Evolutionary conservation across 2,797 vertebrate genomes (phyloP), one percentile per base, ranked within the genome.

Genomic region (Babyrousa celebensis): DNA sequence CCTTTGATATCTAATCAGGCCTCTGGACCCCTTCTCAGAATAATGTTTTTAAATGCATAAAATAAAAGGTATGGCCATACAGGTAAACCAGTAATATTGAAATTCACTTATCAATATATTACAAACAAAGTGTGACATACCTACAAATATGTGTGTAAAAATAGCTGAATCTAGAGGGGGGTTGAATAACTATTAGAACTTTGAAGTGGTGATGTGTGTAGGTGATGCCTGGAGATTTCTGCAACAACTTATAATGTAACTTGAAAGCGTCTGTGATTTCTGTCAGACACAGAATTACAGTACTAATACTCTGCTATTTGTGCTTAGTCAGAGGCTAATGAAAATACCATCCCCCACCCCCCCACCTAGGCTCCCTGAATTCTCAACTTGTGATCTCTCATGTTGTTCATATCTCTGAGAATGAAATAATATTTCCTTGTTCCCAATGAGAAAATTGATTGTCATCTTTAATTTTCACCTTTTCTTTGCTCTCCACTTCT

Each of bases 1-100:
- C 4, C 58, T 56, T 29, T 91, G 32, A 21, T 65, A 48, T 91
- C 74, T 72, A 62, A 15, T 32, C 11, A 94, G 36, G 17, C 29
- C 10, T 21, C 23, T 80, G 52, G 32, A 32, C 9, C 14, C 27
- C 17, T 52, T 71, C 23, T 87, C n/a, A 67, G 21, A 58, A 18
- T 92, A 29, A 68, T 82, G 17, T 95, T 74, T 95, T 74, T 36
- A 74, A 65, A 67, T 71, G 32, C 27, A 6, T 75, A 94, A 32
- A 72, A 14, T 82, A 67, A 80, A 54, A 70, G 65, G 36, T 40
- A 52, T 40, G 74, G 29, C 10, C 54, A 79, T 32, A 40, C 11
- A 78, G 25, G 18, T 48, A 56, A 85, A 32, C 18, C 23, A 63
- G 63, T 40, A 48, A 48, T 36, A 29, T 58, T 91, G 48, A 80